phyloP scores from a whole-genome alignment of 2,797 vertebrate species.

The Bradypodion ventrale region DNA sequence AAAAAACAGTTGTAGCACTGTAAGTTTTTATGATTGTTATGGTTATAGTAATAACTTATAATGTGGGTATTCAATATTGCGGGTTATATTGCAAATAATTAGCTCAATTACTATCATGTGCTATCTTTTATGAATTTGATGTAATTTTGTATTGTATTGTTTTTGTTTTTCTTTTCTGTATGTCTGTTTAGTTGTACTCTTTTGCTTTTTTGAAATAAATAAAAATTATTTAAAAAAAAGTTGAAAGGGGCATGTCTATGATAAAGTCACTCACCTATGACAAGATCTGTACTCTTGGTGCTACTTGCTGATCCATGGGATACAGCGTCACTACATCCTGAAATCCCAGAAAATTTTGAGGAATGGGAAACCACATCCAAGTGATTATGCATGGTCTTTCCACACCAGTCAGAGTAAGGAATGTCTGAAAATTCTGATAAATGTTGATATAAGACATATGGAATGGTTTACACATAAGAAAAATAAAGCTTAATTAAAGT shows the following conservation, averaged over 20 bases:
- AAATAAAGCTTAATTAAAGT: background rate
- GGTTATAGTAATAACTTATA: too few species aligned
- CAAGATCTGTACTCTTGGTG: slow-evolving; percentile 89
- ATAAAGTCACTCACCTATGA: slow-evolving; percentile 82
- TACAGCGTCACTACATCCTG: slow-evolving; percentile 92
- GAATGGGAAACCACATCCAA: slow-evolving; percentile 93
- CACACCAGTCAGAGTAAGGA: slow-evolving; percentile 89
- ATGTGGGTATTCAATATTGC: too few species aligned
- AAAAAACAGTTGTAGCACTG: too few species aligned
- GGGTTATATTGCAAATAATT: too few species aligned
- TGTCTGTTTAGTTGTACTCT: too few species aligned
- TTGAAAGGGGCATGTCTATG: background rate
- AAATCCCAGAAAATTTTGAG: slow-evolving; percentile 94
- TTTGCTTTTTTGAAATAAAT: too few species aligned
- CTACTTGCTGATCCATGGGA: slow-evolving; percentile 91
- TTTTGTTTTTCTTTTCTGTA: too few species aligned
- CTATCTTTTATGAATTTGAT: too few species aligned
- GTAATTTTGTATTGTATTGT: too few species aligned
- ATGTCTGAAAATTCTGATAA: slow-evolving; percentile 89
- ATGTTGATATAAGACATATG: slow-evolving; percentile 9
- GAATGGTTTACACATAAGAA: background rate
- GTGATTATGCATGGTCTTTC: slow-evolving; percentile 87
- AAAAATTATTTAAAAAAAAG: too few species aligned
- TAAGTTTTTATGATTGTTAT: too few species aligned
- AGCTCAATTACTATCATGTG: too few species aligned